These are phyloP conservation scores for Urocitellus parryii DNA, from an alignment of 2,113 vertebrate species.

Conservation along the genomic window DNA sequence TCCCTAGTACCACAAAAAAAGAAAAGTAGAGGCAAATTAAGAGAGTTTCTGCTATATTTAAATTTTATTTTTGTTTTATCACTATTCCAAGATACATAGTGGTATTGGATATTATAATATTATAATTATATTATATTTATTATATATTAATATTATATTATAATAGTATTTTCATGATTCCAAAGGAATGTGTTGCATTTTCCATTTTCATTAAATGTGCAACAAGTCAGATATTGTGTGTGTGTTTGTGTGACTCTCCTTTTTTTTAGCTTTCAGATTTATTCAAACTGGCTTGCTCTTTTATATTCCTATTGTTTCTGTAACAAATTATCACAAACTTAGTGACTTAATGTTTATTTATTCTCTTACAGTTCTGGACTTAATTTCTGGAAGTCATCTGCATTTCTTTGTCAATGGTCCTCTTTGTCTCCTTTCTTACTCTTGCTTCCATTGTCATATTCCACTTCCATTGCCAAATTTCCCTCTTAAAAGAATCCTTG, in stretches of 20 bases:
- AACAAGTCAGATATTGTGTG: neutral
- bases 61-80: constrained; percentile 21
- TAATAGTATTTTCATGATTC: neutral
- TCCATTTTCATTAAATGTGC: neutral
- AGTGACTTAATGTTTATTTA: neutral
- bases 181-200: constrained; percentile 8
- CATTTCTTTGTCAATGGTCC: neutral
- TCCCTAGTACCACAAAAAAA: too few species aligned
- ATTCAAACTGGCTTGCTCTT: neutral
- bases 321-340: constrained; percentile 9
- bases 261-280: neutral
- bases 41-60: neutral
- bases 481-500: neutral
- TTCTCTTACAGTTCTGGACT: neutral
- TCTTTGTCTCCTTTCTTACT: neutral
- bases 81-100: neutral
- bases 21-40: neutral
- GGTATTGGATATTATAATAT: neutral
- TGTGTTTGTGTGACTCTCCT: neutral
- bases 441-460: neutral
- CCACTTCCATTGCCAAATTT: neutral
- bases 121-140: too few species aligned
- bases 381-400: neutral
- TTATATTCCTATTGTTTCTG: neutral
- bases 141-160: neutral